Evolutionary conservation across 2,888 invertebrate species (phyloP).

Genomic region (Salpingus planirostris): DNA sequence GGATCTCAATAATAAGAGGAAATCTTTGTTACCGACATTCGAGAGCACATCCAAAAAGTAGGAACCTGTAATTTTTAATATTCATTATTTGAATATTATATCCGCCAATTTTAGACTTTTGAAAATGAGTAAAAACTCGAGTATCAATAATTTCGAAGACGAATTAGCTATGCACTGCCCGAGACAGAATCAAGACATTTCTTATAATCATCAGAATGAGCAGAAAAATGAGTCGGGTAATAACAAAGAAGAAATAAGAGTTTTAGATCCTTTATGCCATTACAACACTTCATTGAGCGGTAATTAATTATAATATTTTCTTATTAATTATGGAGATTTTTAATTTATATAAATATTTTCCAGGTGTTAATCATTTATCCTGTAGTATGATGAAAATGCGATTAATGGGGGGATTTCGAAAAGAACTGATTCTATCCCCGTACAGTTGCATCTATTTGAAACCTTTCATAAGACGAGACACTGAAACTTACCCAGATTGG

Average conservation of each 20-base stretch:
- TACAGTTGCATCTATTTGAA: slow-evolving; percentile 65
- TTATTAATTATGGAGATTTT: slow-evolving; percentile 1
- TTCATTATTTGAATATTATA: not conserved
- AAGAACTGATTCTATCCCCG: slow-evolving; percentile 52
- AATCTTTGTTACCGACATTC: slow-evolving; percentile 19
- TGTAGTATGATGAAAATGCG: slow-evolving; percentile 1
- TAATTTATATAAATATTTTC: slow-evolving; percentile 4
- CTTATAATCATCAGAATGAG: no score
- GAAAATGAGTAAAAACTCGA: not conserved
- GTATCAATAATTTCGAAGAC: slow-evolving; percentile 15
- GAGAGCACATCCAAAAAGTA: slow-evolving; percentile 25
- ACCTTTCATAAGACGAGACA: slow-evolving; percentile 75
- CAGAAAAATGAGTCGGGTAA: no score
- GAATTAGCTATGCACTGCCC: slow-evolving; percentile 15
- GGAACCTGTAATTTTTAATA: slow-evolving; percentile 4
- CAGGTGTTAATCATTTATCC: not conserved
- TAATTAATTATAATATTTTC: no score
- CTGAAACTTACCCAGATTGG: slow-evolving; percentile 58
- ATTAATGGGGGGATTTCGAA: slow-evolving; percentile 17
- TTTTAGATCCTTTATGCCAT: slow-evolving; percentile 36
- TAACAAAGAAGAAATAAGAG: no score
- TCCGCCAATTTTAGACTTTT: not conserved
- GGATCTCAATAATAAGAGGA: slow-evolving; percentile 24
- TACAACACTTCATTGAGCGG: slow-evolving; percentile 37
- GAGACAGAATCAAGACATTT: slow-evolving; percentile 10